Base-by-base conservation (phyloP, 2,113 vertebrate genomes). In the Corvus moneduloides region DNA sequence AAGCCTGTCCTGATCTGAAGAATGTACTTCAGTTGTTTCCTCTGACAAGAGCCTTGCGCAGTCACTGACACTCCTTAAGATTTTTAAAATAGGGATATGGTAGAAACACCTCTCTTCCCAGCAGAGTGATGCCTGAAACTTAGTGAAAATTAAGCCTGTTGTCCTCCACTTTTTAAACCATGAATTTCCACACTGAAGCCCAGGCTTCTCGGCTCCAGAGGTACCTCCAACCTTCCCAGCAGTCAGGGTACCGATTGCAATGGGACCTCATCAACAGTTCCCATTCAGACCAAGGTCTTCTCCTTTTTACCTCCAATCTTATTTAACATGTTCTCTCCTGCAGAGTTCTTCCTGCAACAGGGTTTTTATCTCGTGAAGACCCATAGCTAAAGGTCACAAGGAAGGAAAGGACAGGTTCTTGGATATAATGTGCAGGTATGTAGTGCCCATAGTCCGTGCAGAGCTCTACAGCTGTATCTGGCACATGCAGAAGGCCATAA, bases 381-480 rank as follows among this genome's bases (percentile, higher is more conserved):
- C 11, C 9, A 14, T 8, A n/a, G 49, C 17, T 44, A 32, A 51
- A 74, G 24, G 18, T 14, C 41, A 62, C 17, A 61, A 41, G 15
- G 20, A 59, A 71, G 64, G 48, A 69, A 61, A 71, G 20, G 30
- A 21, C 3, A 23, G 4, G 12, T 22, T 89, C 27, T 86, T 55
- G 43, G 28, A 22, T 12, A 5, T 33, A 30, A 39, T 13, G 15
- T 6, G 19, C 19, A 41, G 24, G 10, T 52, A 19, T 11, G 4
- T 7, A 26, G 26, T 0, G 0, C 19, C 54, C 54, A 1, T 20
- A 24, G 54, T 21, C n/a, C 3, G 1, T 16, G 18, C 6, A 16
- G 21, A 75, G 27, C 80, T 79, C 19, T 17, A 5, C 2, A 19
- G 24, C 27, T 23, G 18, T 13, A 15, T 16, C 8, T 86, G 64